These are phyloP conservation scores for Diabrotica undecimpunctata DNA, from an alignment of 1,140 invertebrate genomes.

Conservation along the genomic window DNA sequence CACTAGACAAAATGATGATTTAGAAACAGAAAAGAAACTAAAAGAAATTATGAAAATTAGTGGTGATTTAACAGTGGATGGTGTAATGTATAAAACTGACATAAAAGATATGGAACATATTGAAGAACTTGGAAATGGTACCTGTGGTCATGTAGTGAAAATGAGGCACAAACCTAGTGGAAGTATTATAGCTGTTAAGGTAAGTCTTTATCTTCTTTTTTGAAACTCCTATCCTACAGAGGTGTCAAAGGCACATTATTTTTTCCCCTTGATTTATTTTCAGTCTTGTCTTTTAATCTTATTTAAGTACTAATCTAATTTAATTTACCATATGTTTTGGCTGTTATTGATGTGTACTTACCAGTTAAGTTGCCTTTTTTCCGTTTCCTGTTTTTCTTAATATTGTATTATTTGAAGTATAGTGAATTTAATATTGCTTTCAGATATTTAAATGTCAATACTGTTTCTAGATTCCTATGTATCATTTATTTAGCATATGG, in stretches of 20 bases:
- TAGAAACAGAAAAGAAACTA: constrained; percentile 51
- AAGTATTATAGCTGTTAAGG: constrained; percentile 91
- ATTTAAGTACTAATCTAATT: not conserved
- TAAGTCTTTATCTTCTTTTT: constrained; percentile 44
- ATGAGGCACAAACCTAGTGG: constrained; percentile 87
- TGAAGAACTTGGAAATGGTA: constrained; percentile 91
- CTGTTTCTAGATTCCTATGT: no score
- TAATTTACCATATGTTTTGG: not conserved
- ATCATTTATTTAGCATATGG: no score
- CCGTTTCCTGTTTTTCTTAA: no score
- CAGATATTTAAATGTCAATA: no score
- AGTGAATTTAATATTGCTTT: no score
- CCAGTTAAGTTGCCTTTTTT: no score
- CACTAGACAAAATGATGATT: constrained; percentile 36
- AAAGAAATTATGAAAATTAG: constrained; percentile 62
- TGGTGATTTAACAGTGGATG: constrained; percentile 80
- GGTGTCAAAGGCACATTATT: not conserved
- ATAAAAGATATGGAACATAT: constrained; percentile 83
- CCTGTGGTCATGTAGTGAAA: constrained; percentile 95
- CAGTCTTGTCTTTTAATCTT: not conserved
- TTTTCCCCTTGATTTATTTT: not conserved
- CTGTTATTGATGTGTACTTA: no score
- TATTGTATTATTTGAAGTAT: no score
- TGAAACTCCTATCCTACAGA: not conserved
- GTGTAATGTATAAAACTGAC: constrained; percentile 74